Conservation (phyloP, 2,113 vertebrate genomes). For the Petroica traversi region DNA sequence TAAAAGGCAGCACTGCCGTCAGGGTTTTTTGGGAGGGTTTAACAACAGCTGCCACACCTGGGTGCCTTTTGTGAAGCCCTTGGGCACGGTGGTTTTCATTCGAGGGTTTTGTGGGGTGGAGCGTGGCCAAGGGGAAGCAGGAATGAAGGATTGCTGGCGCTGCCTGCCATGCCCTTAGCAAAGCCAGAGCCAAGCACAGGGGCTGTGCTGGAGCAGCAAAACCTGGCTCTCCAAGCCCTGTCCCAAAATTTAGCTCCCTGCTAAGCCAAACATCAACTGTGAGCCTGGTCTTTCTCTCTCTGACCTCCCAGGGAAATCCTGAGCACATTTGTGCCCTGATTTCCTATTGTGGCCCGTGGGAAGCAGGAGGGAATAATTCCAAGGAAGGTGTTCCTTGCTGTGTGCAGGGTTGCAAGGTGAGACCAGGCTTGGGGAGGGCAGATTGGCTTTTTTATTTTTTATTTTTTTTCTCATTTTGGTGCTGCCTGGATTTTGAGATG, state of each 20-base stretch:
- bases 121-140: neutral
- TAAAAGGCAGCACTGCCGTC: neutral
- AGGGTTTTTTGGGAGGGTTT: neutral
- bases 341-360: neutral
- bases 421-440: neutral
- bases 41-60: neutral
- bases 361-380: neutral
- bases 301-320: neutral
- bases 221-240: neutral
- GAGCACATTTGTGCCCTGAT: rapidly evolving
- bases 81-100: neutral
- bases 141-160: rapidly evolving
- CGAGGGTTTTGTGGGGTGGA: neutral
- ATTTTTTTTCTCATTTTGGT: rapidly evolving
- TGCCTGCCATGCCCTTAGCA: neutral
- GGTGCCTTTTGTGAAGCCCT: neutral
- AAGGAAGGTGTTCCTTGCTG: neutral
- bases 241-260: neutral
- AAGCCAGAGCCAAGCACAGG: rapidly evolving
- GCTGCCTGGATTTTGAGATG: neutral
- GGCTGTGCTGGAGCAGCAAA: neutral
- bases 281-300: neutral
- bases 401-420: neutral
- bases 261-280: neutral
- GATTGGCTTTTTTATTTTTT: neutral